Base-by-base conservation (phyloP, 2,113 vertebrate species). In the Lutjanus erythropterus region DNA sequence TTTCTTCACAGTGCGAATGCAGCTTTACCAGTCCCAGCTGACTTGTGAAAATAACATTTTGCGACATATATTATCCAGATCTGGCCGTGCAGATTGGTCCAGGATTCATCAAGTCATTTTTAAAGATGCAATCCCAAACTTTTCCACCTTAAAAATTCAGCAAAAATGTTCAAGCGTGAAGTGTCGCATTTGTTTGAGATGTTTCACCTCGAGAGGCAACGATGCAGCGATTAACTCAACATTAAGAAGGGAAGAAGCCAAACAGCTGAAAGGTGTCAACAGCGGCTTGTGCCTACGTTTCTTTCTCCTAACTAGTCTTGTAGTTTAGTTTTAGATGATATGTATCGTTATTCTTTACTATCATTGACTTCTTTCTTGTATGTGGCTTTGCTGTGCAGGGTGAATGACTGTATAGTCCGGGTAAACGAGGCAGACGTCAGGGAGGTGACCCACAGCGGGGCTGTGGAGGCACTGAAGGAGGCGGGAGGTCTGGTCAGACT, bases 371-470 rank as follows among this genome's bases (percentile, higher is more conserved):
- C 9, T 35, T 21, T 33, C 2, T 33, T 49, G 18, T 5, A n/a
- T 60, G 35, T 56, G 41, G 37, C 56, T 44, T 55, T 53, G 9
- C 60, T 42, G 5, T 66, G 44, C 70, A 92, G 98, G 92, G 98
- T 99, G 37, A 99, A 99, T 0, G 98, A 99, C 90, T 98, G 96
- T 79, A 99, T 99, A 80, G 90, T 99, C 14, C 95, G 96, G 37
- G 98, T 99, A 25, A 99, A 99, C 25, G 98, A 99, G 75, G 96
- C 96, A 6, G 97, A 99, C 35, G 98, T 99, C 53, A 95, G 95
- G 47, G 97, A 98, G 78, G 97, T 99, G 91, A 99, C 97, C 80
- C 98, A 99, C 91, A 99, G 98, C 81, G 97, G 96, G 84, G 98
- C 98, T 0, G 98, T 99, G 56, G 98, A 99, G 87, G 98, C 98